These are phyloP conservation scores for Rhopilema esculentum DNA, from an alignment of 30 jellyfish, hydroid and myxozoan genomes.

Conservation along the genomic window DNA sequence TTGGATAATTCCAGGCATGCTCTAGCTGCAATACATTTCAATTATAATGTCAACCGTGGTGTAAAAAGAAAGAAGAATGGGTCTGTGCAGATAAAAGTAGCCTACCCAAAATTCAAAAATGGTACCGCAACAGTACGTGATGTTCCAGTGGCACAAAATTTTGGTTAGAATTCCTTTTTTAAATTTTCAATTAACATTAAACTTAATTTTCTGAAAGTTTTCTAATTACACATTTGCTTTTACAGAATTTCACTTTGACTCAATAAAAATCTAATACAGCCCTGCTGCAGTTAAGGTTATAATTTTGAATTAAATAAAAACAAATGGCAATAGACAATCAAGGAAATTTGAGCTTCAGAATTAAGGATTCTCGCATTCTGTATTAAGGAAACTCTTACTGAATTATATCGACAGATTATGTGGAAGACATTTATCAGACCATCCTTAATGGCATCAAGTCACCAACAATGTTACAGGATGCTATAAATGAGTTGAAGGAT, in stretches of 20 bases:
- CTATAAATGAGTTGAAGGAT: constrained; percentile 3
- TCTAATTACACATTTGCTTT: not conserved
- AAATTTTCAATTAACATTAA: not conserved
- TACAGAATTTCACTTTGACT: not conserved
- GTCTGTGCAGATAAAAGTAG: too few relatives aligned
- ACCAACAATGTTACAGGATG: not conserved
- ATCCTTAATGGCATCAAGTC: not conserved
- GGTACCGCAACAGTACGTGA: too few relatives aligned
- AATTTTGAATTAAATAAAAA: not conserved
- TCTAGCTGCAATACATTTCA: too few relatives aligned
- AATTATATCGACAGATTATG: not conserved
- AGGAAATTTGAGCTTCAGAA: not conserved
- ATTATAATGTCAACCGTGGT: too few relatives aligned
- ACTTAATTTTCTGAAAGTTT: not conserved
- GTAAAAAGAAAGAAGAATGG: too few relatives aligned
- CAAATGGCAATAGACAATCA: not conserved
- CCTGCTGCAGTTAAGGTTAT: not conserved
- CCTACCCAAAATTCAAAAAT: too few relatives aligned
- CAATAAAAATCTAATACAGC: not conserved
- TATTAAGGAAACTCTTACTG: not conserved
- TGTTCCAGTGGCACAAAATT: constrained; percentile 39
- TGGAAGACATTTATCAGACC: constrained; percentile 11
- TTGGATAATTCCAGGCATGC: too few relatives aligned
- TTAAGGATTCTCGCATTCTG: not conserved
- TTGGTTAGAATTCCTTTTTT: constrained; percentile 23